Percentiles rank a stretch among this genome's conserved stretches.
phyloP scores from a whole-genome alignment of 2,797 vertebrate genomes.

The Apogon talboti region DNA sequence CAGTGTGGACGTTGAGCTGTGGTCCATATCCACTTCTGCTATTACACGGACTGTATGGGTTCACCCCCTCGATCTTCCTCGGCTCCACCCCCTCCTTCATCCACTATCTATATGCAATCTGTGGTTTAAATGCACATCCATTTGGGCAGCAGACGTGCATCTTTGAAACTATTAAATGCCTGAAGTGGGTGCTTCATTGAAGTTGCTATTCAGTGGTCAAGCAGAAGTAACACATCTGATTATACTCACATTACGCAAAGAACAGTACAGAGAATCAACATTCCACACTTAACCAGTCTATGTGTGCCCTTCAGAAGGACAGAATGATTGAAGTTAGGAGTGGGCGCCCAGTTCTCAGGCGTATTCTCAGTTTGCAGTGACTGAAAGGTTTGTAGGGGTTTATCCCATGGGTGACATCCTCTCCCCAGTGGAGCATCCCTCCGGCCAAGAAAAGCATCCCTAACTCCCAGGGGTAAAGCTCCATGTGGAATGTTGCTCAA shows the following conservation, averaged over 20 bases:
- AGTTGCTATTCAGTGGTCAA: slow-evolving; percentile 20
- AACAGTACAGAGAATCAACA: slow-evolving; percentile 43
- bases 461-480: slow-evolving; percentile 41
- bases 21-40: no score
- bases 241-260: slow-evolving; percentile 53
- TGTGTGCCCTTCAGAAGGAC: slow-evolving; percentile 63
- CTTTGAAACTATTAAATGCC: no score
- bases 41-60: no score
- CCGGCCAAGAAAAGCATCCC: slow-evolving; percentile 28
- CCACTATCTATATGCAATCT: no score
- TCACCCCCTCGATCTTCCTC: no score
- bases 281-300: slow-evolving; percentile 40
- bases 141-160: no score
- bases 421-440: slow-evolving; percentile 27
- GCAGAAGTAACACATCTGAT: slow-evolving; percentile 53
- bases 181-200: no score
- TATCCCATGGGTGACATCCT: slow-evolving; percentile 49
- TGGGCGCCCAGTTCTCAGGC: slow-evolving; percentile 59
- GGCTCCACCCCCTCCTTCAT: no score
- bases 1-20: no score
- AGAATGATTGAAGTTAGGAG: slow-evolving; percentile 61
- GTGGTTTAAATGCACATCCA: no score
- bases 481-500: slow-evolving; percentile 40
- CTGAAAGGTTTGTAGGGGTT: slow-evolving; percentile 38
- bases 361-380: slow-evolving; percentile 35